A percentile compares a stretch with the other conserved stretches of the same genome.
Evolutionary conservation across 2,888 invertebrate genomes (phyloP).

Genomic region (Melolontha melolontha): DNA sequence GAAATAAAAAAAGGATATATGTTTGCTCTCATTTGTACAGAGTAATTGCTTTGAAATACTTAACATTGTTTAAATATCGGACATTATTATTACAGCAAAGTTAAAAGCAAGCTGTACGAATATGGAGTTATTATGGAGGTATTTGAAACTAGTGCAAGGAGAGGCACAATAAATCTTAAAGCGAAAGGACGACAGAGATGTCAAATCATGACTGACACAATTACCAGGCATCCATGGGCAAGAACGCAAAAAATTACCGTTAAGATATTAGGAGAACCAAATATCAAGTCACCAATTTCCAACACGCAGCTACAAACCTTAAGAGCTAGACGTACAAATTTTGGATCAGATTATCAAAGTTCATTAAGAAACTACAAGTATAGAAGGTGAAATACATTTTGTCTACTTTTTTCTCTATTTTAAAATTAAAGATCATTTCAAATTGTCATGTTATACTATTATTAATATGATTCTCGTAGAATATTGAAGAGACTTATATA

Average conservation of each 20-base stretch:
- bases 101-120: slow-evolving; percentile 53
- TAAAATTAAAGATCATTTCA: neutral
- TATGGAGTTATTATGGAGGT: slow-evolving; percentile 77
- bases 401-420: no score
- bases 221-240: slow-evolving; percentile 57
- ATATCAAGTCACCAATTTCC: slow-evolving; percentile 69
- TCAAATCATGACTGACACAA: slow-evolving; percentile 66
- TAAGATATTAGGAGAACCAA: slow-evolving; percentile 76
- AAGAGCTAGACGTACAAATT: slow-evolving; percentile 63
- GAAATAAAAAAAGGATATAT: slow-evolving; percentile 72
- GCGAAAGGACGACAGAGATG: slow-evolving; percentile 85
- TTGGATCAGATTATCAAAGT: slow-evolving; percentile 53
- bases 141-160: slow-evolving; percentile 73
- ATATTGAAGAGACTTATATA: no score
- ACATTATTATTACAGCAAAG: slow-evolving; percentile 45
- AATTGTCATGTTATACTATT: no score
- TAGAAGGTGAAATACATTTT: slow-evolving; percentile 56
- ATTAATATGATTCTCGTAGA: no score
- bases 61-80: neutral
- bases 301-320: slow-evolving; percentile 66
- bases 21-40: slow-evolving; percentile 73
- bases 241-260: slow-evolving; percentile 72
- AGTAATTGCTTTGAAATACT: slow-evolving; percentile 58
- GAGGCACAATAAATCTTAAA: slow-evolving; percentile 70
- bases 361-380: slow-evolving; percentile 58